These are phyloP conservation scores for Macrosteles quadrilineatus DNA, from an alignment of 1,140 invertebrate species.

Conservation along the genomic window DNA sequence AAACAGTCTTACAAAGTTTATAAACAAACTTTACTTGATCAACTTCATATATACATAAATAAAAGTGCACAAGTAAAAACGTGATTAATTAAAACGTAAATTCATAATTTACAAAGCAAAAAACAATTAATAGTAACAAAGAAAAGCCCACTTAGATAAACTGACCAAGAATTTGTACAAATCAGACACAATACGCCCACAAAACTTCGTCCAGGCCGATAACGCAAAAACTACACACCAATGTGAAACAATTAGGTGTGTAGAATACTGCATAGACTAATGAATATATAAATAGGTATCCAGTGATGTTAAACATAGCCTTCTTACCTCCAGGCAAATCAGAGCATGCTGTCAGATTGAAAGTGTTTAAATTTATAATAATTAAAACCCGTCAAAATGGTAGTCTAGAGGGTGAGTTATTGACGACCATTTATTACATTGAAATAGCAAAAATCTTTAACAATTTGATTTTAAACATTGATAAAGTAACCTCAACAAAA, in stretches of 20 bases:
- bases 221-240: background rate
- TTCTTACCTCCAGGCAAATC: too few species aligned
- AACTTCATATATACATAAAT: slow-evolving; percentile 26
- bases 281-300: too few species aligned
- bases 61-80: slow-evolving; percentile 23
- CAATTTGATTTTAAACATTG: too few species aligned
- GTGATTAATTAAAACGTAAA: slow-evolving; percentile 1
- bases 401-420: too few species aligned
- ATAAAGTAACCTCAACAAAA: too few species aligned
- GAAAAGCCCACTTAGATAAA: slow-evolving; percentile 10
- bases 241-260: background rate
- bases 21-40: slow-evolving; percentile 26
- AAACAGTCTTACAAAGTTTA: slow-evolving; percentile 20
- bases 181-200: slow-evolving; percentile 5
- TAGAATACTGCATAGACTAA: background rate
- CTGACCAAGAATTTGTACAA: slow-evolving; percentile 22
- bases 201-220: slow-evolving; percentile 16
- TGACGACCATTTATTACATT: too few species aligned
- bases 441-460: too few species aligned
- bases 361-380: too few species aligned
- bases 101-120: slow-evolving; percentile 18
- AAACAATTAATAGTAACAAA: slow-evolving; percentile 3
- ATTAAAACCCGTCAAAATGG: too few species aligned
- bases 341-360: too few species aligned
- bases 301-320: too few species aligned